Conservation (phyloP, 2,113 vertebrate genomes). For the Odontesthes bonariensis region DNA sequence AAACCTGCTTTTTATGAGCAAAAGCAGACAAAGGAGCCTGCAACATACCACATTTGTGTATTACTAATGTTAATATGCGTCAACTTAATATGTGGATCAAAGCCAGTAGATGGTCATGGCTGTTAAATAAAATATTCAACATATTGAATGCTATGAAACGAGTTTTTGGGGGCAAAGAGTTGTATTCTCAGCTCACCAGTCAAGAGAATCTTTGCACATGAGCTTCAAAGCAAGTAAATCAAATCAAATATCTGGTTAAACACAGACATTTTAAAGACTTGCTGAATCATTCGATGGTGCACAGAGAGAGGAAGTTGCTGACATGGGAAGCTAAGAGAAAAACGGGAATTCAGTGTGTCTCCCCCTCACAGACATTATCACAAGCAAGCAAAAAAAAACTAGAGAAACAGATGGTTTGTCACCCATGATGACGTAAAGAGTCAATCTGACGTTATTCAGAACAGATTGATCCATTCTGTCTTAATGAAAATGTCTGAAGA, state of each 20-base stretch:
- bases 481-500: not conserved
- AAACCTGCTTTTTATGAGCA: not conserved
- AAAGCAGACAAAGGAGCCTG: too few relatives aligned
- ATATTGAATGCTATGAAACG: not conserved
- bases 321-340: slow-evolving; percentile 10
- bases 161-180: not conserved
- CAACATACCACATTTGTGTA: too few relatives aligned
- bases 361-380: not conserved
- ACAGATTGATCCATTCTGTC: not conserved
- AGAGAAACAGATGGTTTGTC: slow-evolving; percentile 39
- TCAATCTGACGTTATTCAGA: slow-evolving; percentile 9
- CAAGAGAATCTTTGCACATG: not conserved
- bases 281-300: not conserved
- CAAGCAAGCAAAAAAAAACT: not conserved
- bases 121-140: not conserved
- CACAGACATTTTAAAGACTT: not conserved
- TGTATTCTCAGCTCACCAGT: not conserved
- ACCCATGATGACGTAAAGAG: slow-evolving; percentile 43
- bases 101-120: too few relatives aligned
- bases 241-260: not conserved
- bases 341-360: slow-evolving; percentile 29
- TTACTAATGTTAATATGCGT: too few relatives aligned
- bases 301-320: not conserved
- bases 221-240: not conserved
- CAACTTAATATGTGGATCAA: too few relatives aligned